These are phyloP conservation scores for Apodemus agrarius DNA, from an alignment of 2,797 vertebrate species.

Conservation along the genomic window DNA sequence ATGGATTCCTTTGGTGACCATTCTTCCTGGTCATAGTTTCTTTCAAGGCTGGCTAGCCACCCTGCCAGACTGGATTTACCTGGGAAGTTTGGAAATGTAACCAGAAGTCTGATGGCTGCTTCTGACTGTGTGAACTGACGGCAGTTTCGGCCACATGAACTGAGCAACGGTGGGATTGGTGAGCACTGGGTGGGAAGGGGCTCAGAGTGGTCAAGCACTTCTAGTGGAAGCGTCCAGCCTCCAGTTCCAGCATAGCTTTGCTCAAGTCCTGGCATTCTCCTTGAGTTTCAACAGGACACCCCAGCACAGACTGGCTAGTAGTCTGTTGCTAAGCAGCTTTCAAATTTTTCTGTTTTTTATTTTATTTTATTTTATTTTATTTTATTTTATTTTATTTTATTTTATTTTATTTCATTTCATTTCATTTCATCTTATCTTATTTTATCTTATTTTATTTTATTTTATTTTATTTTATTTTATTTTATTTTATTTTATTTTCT, in stretches of 20 bases:
- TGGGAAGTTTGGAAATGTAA: background rate
- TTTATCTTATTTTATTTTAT: constrained; percentile 4
- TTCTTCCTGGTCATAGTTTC: background rate
- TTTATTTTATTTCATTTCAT: constrained; percentile 19
- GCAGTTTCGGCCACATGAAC: background rate
- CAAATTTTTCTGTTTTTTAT: background rate
- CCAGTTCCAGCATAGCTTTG: background rate
- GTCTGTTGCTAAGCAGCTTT: background rate
- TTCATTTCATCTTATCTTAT: no score
- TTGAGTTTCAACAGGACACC: background rate
- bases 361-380: constrained; percentile 6
- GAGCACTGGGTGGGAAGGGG: accelerated
- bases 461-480: constrained; percentile 6
- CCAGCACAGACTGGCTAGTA: background rate
- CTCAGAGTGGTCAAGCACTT: background rate
- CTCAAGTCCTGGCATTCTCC: background rate
- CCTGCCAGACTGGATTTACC: background rate
- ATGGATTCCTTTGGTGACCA: background rate
- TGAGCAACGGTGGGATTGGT: background rate
- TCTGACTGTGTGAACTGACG: background rate
- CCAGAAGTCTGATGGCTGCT: background rate
- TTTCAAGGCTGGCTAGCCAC: background rate
- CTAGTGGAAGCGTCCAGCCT: background rate
- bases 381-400: constrained; percentile 6
- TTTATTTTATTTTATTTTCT: constrained; percentile 3